Conservation (phyloP, 2,113 vertebrate species). For the Buteo buteo region DNA sequence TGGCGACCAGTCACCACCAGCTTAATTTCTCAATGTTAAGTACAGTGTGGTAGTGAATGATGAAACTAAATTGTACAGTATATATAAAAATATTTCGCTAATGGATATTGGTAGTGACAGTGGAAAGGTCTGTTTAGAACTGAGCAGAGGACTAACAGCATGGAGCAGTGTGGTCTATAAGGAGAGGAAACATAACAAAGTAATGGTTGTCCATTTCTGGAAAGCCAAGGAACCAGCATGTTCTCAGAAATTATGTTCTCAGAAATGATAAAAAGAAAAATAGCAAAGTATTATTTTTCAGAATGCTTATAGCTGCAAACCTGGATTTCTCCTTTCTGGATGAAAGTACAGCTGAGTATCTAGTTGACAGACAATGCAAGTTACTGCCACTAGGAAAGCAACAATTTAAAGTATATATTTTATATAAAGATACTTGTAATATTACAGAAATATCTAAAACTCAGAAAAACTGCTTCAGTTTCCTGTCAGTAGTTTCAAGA, state of each 20-base stretch:
- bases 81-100: neutral
- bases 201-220: neutral
- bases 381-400: neutral
- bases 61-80: neutral
- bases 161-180: neutral
- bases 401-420: neutral
- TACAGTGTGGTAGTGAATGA: neutral
- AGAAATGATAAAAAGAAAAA: neutral
- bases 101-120: neutral
- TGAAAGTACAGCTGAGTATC: neutral
- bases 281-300: neutral
- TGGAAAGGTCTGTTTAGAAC: neutral
- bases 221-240: neutral
- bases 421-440: neutral
- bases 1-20: neutral
- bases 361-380: neutral
- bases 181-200: neutral
- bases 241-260: neutral
- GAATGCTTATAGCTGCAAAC: neutral
- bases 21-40: constrained; percentile 8
- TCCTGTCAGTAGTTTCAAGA: neutral
- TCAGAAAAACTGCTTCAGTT: neutral
- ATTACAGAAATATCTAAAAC: neutral
- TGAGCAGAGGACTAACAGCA: neutral
- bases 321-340: neutral